A percentile compares a stretch with the other conserved stretches of the same genome.
Evolutionary conservation across 2,888 invertebrate genomes (phyloP).

Genomic region (Tipula helvola): DNA sequence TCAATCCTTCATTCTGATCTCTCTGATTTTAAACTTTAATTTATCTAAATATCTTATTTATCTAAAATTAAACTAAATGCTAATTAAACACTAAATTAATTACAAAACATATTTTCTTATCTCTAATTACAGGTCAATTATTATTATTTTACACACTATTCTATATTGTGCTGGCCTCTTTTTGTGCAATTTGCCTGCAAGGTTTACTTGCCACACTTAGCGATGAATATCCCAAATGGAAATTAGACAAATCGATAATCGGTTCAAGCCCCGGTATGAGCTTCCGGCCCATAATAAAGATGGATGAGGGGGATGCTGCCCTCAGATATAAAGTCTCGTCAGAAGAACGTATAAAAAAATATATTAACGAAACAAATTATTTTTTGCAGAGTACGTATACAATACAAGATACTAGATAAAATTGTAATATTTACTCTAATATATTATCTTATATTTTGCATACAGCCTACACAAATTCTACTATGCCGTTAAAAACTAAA

Average conservation of each 20-base stretch:
- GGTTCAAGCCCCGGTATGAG: conserved; percentile 49
- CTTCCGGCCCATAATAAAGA: conserved; percentile 45
- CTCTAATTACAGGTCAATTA: conserved; percentile 58
- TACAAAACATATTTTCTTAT: conserved; percentile 13
- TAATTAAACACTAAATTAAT: too few relatives aligned
- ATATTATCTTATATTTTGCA: background rate
- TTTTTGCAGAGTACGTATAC: conserved; percentile 44
- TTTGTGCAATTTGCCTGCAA: conserved; percentile 80
- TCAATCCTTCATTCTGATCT: too few relatives aligned
- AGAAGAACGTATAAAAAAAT: conserved; percentile 37
- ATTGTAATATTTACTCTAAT: background rate
- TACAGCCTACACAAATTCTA: conserved; percentile 33
- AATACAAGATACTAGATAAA: background rate
- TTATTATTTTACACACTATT: conserved; percentile 77
- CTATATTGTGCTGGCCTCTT: conserved; percentile 67
- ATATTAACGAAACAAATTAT: conserved; percentile 41
- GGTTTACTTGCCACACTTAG: conserved; percentile 62
- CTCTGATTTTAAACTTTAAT: too few relatives aligned
- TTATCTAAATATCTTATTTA: too few relatives aligned
- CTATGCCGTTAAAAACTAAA: conserved; percentile 36
- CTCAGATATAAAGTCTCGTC: conserved; percentile 46
- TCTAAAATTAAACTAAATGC: too few relatives aligned
- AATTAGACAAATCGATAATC: conserved; percentile 63
- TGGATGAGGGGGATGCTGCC: conserved; percentile 44
- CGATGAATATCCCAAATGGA: conserved; percentile 59